Evolutionary conservation across 1,140 invertebrate genomes (phyloP), one percentile per base, ranked within the genome.

Genomic region (Apis mellifera): DNA sequence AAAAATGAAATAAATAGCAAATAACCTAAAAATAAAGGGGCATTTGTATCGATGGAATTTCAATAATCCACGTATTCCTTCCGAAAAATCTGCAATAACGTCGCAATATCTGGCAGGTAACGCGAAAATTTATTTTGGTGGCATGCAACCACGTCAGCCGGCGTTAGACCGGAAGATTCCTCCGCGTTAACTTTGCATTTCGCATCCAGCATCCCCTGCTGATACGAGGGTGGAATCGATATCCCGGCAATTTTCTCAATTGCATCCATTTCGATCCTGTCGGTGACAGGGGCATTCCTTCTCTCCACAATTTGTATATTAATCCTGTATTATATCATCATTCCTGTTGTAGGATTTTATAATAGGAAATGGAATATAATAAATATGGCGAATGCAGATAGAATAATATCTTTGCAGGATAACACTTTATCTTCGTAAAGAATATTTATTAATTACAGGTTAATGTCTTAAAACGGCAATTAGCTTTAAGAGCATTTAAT

Each of bases 221-320:
- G 69, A 75, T 55, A 23, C 60, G 69, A 76, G 75, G 84, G 84
- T 83, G 84, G 83, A 87, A 87, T 72, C 81, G 86, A 87, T 86
- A 87, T 74, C 26, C 62, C 59, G 75, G 84, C 86, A 87, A 87
- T 87, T 87, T 87, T 86, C 86, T 87, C 86, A 80, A 87, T 87
- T 87, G 86, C 81, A 76, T 76, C 71, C 75, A 54, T 60, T 64
- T 57, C 78, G 54, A 17, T 32, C 19, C 79, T 78, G 57, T 70
- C 72, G 59, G 52, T 50, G 69, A 76, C 76, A 86, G 59, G 19
- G 23, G 52, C 66, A 74, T 87, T 72, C 52, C 68, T 66, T 60
- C 68, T 23, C 23, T 50, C 32, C 32, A 71, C 71, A 68, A 65
- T 62, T 71, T 74, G 68, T 81, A 66, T 77, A 81, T 86, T 86